Evolutionary conservation across 2,797 vertebrate genomes (phyloP).

Genomic region (Eleutherodactylus coqui): DNA sequence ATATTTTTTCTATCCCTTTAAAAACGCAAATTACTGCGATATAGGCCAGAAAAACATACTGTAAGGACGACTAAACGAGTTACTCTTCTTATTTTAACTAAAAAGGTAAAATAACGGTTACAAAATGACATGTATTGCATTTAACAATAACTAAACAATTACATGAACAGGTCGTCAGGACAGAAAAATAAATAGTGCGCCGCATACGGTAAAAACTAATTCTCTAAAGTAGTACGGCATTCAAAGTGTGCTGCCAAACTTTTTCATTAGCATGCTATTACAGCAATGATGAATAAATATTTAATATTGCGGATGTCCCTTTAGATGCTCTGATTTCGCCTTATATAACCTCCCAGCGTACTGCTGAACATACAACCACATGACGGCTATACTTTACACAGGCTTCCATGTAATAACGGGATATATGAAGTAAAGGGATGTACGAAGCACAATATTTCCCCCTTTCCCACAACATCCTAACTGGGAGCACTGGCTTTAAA

Average conservation of each 20-base stretch:
- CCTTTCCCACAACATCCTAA: not conserved
- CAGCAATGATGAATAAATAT: slow-evolving; percentile 18
- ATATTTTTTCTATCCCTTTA: too few species aligned
- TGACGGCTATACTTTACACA: not conserved
- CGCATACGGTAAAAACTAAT: slow-evolving; percentile 4
- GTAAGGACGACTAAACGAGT: too few species aligned
- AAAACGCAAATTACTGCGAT: not conserved
- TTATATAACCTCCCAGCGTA: not conserved
- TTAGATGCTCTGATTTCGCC: slow-evolving; percentile 4
- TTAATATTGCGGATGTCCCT: slow-evolving; percentile 23
- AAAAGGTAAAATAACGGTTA: too few species aligned
- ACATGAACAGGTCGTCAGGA: not conserved
- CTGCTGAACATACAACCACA: not conserved
- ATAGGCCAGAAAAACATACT: not conserved
- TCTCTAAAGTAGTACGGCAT: not conserved
- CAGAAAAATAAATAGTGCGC: not conserved
- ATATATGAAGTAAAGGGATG: not conserved
- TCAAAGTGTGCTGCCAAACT: not conserved
- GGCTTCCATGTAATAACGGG: not conserved
- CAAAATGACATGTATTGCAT: not conserved
- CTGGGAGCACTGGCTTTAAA: too few species aligned
- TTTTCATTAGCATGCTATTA: slow-evolving; percentile 19
- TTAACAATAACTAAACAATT: not conserved
- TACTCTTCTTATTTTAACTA: too few species aligned
- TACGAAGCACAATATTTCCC: not conserved